Conservation (phyloP, 2,113 vertebrate genomes). For the Vulpes ferrilata region DNA sequence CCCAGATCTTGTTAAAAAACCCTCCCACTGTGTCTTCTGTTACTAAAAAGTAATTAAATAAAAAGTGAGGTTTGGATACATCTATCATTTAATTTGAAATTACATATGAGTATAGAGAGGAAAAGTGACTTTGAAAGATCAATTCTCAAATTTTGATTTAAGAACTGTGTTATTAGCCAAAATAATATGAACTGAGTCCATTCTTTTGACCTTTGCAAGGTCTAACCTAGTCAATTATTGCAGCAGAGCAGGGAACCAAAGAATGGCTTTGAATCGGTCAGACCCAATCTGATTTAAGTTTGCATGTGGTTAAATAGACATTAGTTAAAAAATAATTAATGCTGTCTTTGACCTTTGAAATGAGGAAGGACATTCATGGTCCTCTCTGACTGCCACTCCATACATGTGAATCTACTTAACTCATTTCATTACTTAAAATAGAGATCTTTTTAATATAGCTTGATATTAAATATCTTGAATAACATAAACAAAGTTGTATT, state of each 20-base stretch:
- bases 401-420: slow-evolving; percentile 82
- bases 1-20: slow-evolving; percentile 86
- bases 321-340: slow-evolving; percentile 90
- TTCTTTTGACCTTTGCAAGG: slow-evolving; percentile 87
- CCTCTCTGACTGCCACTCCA: slow-evolving; percentile 51
- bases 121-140: slow-evolving; percentile 89
- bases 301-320: slow-evolving; percentile 88
- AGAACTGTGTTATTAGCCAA: slow-evolving; percentile 88
- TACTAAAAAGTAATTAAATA: slow-evolving; percentile 88
- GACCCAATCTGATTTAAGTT: slow-evolving; percentile 90
- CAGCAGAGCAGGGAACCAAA: slow-evolving; percentile 87
- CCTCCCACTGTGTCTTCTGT: slow-evolving; percentile 85
- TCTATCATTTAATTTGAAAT: slow-evolving; percentile 90
- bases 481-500: slow-evolving; percentile 35
- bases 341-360: slow-evolving; percentile 87
- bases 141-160: slow-evolving; percentile 88
- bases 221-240: slow-evolving; percentile 89
- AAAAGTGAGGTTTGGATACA: slow-evolving; percentile 85
- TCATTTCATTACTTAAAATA: slow-evolving; percentile 71
- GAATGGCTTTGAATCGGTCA: slow-evolving; percentile 88
- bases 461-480: slow-evolving; percentile 19
- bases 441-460: background rate
- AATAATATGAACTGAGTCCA: slow-evolving; percentile 86
- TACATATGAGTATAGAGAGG: slow-evolving; percentile 85
- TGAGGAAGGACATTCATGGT: slow-evolving; percentile 85